phyloP scores from a whole-genome alignment of 2,113 vertebrate species.

The Passer domesticus region DNA sequence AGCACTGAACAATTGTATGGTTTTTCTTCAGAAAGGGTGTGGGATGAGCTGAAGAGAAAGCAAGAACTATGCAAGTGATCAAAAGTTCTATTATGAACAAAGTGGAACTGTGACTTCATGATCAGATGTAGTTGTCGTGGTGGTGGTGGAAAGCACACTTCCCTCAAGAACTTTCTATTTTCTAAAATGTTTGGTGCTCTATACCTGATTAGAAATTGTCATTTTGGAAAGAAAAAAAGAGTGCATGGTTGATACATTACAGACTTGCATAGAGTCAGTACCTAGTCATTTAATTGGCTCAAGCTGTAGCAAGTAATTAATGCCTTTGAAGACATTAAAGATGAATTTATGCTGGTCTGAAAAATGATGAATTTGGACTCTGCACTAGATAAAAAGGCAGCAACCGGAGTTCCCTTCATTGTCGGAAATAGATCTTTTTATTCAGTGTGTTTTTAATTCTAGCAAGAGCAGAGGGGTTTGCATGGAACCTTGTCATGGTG shows the following conservation, averaged over 20 bases:
- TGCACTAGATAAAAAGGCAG: neutral
- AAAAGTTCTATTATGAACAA: neutral
- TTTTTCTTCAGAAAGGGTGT: neutral
- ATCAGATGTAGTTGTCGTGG: neutral
- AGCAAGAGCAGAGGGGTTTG: neutral
- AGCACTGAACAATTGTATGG: neutral
- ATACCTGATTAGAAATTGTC: neutral
- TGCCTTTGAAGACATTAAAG: neutral
- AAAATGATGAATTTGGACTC: neutral
- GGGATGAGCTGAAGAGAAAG: neutral
- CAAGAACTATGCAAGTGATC: neutral
- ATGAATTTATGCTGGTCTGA: neutral
- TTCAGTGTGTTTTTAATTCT: neutral
- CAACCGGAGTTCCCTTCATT: neutral
- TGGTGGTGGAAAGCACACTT: neutral
- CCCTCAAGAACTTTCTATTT: neutral
- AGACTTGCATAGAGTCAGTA: neutral
- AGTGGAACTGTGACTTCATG: neutral
- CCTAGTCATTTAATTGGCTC: neutral
- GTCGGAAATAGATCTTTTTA: neutral
- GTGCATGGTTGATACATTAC: neutral
- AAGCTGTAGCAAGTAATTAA: neutral
- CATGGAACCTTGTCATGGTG: fast-evolving
- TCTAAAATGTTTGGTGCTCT: neutral
- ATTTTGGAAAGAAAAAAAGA: neutral